These are phyloP conservation scores for Galeopsomyia nigrocyanea DNA, from an alignment of 2,888 invertebrate genomes.

Conservation along the genomic window DNA sequence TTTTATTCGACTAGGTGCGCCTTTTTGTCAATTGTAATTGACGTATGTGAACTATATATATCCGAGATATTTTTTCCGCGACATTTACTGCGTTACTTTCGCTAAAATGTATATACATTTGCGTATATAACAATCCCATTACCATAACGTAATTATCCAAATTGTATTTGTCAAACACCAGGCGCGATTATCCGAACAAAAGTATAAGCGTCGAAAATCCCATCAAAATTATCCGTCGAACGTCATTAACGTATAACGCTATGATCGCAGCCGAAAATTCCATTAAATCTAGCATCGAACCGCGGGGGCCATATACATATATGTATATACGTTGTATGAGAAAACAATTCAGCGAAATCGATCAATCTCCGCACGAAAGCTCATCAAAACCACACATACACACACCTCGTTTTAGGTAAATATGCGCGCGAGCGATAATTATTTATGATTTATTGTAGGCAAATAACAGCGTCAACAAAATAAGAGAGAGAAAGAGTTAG, in stretches of 20 bases:
- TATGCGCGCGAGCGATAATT: slow-evolving; percentile 4
- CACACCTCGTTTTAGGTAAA: background rate
- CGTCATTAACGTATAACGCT: slow-evolving; percentile 8
- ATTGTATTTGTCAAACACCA: too few species aligned
- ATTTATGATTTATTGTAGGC: slow-evolving; percentile 30
- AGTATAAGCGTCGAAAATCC: too few species aligned
- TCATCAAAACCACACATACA: slow-evolving; percentile 1
- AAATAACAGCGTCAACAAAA: background rate
- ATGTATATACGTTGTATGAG: background rate
- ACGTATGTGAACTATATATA: background rate
- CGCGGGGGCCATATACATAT: background rate
- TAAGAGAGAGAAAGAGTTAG: background rate
- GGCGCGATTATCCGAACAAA: too few species aligned
- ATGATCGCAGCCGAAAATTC: slow-evolving; percentile 4
- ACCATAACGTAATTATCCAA: too few species aligned
- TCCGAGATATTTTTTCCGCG: too few species aligned
- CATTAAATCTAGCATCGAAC: too few species aligned
- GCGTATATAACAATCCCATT: too few species aligned
- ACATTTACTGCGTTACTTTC: too few species aligned
- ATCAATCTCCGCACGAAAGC: background rate
- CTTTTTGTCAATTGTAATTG: background rate
- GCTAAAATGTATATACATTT: too few species aligned
- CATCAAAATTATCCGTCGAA: background rate
- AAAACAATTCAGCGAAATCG: background rate
- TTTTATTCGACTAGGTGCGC: background rate